Conservation (phyloP, 2,888 invertebrate genomes). For the Chrysolina haemoptera region DNA sequence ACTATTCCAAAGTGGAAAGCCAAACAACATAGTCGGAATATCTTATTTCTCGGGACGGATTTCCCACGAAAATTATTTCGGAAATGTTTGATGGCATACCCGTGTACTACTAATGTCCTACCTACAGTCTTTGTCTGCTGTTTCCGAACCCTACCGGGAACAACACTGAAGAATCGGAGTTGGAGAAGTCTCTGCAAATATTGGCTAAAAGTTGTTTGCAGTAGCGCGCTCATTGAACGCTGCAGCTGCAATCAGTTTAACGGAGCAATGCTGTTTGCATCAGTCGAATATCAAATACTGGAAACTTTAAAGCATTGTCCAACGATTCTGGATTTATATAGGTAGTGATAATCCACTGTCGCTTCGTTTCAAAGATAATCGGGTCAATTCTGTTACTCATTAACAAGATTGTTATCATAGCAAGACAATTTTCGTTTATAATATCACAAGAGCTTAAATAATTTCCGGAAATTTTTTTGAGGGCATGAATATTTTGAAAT, state of each 20-base stretch:
- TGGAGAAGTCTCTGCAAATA: neutral
- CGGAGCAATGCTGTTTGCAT: neutral
- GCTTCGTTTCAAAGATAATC: too few species aligned
- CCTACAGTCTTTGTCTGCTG: neutral
- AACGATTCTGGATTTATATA: too few species aligned
- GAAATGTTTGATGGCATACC: neutral
- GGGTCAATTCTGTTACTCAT: too few species aligned
- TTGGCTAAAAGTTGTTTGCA: neutral
- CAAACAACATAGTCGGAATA: conserved; percentile 14
- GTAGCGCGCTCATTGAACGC: neutral
- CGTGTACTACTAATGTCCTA: neutral
- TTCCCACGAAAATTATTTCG: neutral
- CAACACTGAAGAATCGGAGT: neutral
- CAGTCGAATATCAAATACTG: too few species aligned
- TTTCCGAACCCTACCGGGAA: neutral
- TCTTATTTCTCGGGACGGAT: conserved; percentile 21
- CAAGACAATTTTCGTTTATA: too few species aligned
- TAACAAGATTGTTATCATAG: too few species aligned
- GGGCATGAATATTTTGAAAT: too few species aligned
- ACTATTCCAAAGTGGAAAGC: neutral
- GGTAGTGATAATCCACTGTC: too few species aligned
- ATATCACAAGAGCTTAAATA: too few species aligned
- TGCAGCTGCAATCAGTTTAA: neutral
- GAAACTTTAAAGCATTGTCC: too few species aligned
- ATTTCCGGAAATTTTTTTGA: too few species aligned